A percentile compares a stretch with the other conserved stretches of the same genome.
These are phyloP conservation scores for Myodes glareolus DNA, from an alignment of 2,113 vertebrate species.

Conservation along the genomic window DNA sequence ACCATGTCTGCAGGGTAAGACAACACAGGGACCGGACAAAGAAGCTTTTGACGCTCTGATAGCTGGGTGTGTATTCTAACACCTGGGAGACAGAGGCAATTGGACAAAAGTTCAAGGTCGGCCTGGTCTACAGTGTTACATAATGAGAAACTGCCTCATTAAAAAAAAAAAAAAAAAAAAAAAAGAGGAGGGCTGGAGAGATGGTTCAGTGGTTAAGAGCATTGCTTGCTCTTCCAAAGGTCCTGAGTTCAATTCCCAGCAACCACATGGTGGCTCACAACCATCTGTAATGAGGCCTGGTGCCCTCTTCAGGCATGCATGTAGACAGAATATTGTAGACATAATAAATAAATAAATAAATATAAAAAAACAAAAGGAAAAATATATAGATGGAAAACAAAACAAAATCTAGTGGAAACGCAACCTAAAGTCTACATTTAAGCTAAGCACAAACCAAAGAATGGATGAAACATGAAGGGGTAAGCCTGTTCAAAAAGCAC, in stretches of 20 bases:
- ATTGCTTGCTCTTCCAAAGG: no score
- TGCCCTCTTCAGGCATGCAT: no score
- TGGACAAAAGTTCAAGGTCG: neutral
- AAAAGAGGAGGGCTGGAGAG: no score
- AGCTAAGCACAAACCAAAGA: neutral
- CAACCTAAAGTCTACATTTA: slow-evolving; percentile 11
- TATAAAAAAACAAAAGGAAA: neutral
- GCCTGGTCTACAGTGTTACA: neutral
- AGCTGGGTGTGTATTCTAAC: neutral
- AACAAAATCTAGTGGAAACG: neutral
- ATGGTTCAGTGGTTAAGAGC: no score
- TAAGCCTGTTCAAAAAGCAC: neutral
- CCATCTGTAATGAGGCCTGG: no score
- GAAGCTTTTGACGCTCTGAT: neutral
- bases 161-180: neutral
- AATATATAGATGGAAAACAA: neutral
- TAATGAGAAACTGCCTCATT: neutral
- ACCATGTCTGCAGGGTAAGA: neutral
- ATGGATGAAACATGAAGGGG: neutral
- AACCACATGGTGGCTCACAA: no score
- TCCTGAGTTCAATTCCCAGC: no score
- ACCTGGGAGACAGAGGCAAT: neutral
- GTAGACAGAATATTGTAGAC: no score
- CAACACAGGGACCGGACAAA: neutral
- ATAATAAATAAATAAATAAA: no score